Conservation (phyloP, 2,888 invertebrate species). For the Archips xylosteana region DNA sequence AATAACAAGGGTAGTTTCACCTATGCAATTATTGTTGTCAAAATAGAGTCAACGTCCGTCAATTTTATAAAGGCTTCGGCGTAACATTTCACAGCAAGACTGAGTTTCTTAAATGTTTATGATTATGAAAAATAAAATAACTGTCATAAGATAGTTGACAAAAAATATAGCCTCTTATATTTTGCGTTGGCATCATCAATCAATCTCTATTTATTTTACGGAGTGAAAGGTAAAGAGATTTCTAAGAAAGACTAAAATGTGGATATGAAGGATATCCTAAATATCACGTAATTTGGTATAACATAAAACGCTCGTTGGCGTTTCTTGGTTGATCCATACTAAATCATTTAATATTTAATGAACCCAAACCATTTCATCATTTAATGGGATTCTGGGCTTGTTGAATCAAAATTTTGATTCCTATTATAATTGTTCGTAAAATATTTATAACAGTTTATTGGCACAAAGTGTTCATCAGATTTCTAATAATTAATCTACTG, state of each 20-base stretch:
- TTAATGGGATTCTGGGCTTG: background rate
- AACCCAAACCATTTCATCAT: background rate
- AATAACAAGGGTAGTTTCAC: constrained; percentile 18
- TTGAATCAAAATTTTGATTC: background rate
- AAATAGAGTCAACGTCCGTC: constrained; percentile 28
- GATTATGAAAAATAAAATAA: background rate
- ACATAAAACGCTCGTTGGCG: background rate
- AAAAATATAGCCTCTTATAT: background rate
- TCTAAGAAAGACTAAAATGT: background rate
- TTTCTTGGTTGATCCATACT: background rate
- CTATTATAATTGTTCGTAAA: constrained; percentile 41
- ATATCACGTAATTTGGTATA: background rate
- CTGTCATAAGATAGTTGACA: background rate
- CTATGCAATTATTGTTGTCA: constrained; percentile 31
- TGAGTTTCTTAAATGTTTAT: constrained; percentile 34
- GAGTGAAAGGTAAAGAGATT: background rate
- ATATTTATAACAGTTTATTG: constrained; percentile 53
- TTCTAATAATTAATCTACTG: constrained; percentile 54
- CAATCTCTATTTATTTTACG: background rate
- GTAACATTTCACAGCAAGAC: constrained; percentile 30
- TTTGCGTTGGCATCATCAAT: background rate
- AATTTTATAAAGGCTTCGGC: constrained; percentile 26
- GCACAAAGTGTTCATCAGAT: constrained; percentile 51
- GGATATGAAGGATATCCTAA: background rate
- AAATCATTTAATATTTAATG: background rate